Percentiles rank a stretch among this genome's conserved stretches.
Conservation (phyloP, 2,888 invertebrate species). For the Philereme transversata region DNA sequence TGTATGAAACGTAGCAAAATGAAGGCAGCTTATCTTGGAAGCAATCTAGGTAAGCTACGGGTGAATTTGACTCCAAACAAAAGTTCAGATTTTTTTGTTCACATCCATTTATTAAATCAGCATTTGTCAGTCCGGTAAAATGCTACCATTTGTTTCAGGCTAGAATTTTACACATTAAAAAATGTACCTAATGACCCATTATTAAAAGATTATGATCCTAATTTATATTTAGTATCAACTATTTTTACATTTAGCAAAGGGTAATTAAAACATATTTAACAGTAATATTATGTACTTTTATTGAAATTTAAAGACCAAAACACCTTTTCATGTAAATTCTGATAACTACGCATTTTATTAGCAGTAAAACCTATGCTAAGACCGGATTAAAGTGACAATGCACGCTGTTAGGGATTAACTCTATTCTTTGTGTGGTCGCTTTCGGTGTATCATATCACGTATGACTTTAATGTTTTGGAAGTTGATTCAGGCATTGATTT, state of each 20-base stretch:
- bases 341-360: constrained; percentile 10
- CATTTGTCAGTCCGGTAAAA: no score
- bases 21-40: constrained; percentile 29
- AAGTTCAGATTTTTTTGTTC: background rate
- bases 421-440: constrained; percentile 2
- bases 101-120: background rate
- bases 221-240: no score
- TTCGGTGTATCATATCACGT: background rate
- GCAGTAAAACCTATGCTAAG: constrained; percentile 6
- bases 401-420: background rate
- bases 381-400: constrained; percentile 11
- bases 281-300: no score
- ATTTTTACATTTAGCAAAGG: no score
- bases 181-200: no score
- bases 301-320: background rate
- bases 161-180: no score
- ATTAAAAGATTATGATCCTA: no score
- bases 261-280: no score
- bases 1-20: constrained; percentile 27
- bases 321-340: background rate
- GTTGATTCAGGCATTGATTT: no score
- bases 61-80: constrained; percentile 5
- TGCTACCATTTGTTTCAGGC: no score
- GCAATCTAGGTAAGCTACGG: constrained; percentile 17
- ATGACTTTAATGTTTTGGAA: background rate